These are phyloP conservation scores for Tenthredo mesomela DNA, from an alignment of 2,888 invertebrate genomes.

Conservation along the genomic window DNA sequence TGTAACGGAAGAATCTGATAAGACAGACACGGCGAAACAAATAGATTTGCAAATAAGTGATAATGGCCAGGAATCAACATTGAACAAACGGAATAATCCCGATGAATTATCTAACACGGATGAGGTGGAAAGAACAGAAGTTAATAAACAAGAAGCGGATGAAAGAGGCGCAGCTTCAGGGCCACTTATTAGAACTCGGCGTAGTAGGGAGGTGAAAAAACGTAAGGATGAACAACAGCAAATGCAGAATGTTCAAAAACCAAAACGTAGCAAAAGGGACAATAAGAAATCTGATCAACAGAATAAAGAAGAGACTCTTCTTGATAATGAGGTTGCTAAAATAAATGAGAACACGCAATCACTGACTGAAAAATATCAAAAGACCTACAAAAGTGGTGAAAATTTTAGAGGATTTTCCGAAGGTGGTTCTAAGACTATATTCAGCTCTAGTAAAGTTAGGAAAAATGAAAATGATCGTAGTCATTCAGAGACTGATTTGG, in stretches of 20 bases:
- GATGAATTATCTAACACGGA: neutral
- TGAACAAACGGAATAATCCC: constrained; percentile 23
- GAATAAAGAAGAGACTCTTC: constrained; percentile 72
- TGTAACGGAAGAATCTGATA: constrained; percentile 74
- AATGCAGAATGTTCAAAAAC: constrained; percentile 53
- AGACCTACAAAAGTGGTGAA: constrained; percentile 60
- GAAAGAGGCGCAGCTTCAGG: constrained; percentile 62
- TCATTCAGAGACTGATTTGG: constrained; percentile 74
- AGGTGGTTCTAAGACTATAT: constrained; percentile 47
- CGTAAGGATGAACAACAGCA: constrained; percentile 66
- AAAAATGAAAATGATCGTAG: constrained; percentile 63
- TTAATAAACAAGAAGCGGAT: constrained; percentile 41
- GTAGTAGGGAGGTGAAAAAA: constrained; percentile 70
- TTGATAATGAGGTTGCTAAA: constrained; percentile 75
- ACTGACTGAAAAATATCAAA: constrained; percentile 62
- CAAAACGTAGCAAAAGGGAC: constrained; percentile 57
- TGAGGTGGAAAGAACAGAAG: constrained; percentile 20
- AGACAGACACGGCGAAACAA: constrained; percentile 76
- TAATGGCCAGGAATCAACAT: constrained; percentile 46
- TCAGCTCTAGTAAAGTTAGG: constrained; percentile 33
- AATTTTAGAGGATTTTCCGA: constrained; percentile 71
- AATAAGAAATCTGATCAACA: constrained; percentile 67
- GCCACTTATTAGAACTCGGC: constrained; percentile 66
- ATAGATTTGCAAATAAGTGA: constrained; percentile 60
- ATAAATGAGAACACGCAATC: constrained; percentile 74